Base-by-base conservation (phyloP, 2,888 invertebrate genomes). In the Listrodromus nycthemerus region DNA sequence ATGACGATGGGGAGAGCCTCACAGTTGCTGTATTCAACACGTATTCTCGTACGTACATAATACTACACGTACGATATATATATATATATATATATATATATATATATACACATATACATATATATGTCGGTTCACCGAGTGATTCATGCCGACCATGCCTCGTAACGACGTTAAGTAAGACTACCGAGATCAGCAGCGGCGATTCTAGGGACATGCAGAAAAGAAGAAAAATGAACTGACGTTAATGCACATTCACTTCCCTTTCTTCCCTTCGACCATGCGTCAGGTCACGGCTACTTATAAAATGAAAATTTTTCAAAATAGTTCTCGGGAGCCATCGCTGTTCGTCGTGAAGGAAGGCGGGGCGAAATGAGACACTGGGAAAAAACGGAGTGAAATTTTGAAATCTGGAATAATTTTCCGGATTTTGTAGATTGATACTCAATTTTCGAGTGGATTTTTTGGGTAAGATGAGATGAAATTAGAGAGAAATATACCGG, bases 111-210 rank as follows among this genome's bases (percentile, higher is more conserved):
- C 58, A n/a, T 41, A 30, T 41, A 37, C 52, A 52, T 73, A 37
- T 71, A 61, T 63, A 74, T 67, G 74, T 66, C 24, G 50, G 67
- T 48, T 67, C 65, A 77, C 69, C 55, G 71, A 86, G 84, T 85
- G 86, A 86, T 86, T 86, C 84, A 86, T 84, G 84, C 82, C 85
- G 81, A 83, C 79, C 83, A 83, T 79, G 78, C 73, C 84, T 86
- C 80, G 84, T 86, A 83, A 86, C 80, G 80, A 84, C 84, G 82
- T 84, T 84, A 83, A 86, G 83, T 86, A 86, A 86, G 84, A 82
- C 84, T 76, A 79, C 82, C 84, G 80, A 16, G 24, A 37, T 5
- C 37, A 7, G 37, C 37, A 37, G 48, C 52, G 63, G 63, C 77
- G 65, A 75, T 75, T 77, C 76, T 61, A 76, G 76, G 33, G 67